Conservation (phyloP, 2,888 invertebrate species). For the Epinotia bilunana region DNA sequence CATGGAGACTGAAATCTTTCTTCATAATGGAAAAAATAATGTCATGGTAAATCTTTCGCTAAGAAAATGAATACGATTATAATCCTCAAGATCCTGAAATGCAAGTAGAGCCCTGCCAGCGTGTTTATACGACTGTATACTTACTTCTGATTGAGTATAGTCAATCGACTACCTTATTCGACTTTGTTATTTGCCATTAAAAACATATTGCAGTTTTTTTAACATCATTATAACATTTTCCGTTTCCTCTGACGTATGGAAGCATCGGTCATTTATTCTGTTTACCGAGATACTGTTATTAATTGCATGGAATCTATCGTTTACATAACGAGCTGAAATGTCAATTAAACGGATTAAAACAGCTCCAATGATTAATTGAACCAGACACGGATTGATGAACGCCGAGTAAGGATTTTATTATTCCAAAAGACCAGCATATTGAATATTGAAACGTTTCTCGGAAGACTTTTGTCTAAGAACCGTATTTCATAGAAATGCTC, state of each 20-base stretch:
- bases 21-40: constrained; percentile 1
- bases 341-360: constrained; percentile 72
- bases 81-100: not conserved
- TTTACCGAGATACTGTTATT: constrained; percentile 56
- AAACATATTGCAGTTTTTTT: not conserved
- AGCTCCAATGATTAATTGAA: constrained; percentile 63
- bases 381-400: constrained; percentile 65
- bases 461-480: constrained; percentile 52
- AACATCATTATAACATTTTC: constrained; percentile 14
- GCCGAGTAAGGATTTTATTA: constrained; percentile 63
- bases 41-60: not conserved
- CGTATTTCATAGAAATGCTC: constrained; percentile 54
- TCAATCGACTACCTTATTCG: no score
- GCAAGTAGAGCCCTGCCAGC: not conserved
- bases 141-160: not conserved
- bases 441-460: constrained; percentile 63
- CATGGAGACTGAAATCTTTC: constrained; percentile 8
- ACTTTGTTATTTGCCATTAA: not conserved
- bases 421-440: constrained; percentile 57
- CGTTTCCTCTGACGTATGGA: constrained; percentile 32
- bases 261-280: constrained; percentile 46
- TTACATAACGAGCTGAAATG: constrained; percentile 64
- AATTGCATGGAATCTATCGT: constrained; percentile 62
- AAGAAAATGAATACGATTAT: not conserved
- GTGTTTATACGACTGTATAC: not conserved